phyloP scores from a whole-genome alignment of 2,113 vertebrate species.

The Paramormyrops kingsleyae region DNA sequence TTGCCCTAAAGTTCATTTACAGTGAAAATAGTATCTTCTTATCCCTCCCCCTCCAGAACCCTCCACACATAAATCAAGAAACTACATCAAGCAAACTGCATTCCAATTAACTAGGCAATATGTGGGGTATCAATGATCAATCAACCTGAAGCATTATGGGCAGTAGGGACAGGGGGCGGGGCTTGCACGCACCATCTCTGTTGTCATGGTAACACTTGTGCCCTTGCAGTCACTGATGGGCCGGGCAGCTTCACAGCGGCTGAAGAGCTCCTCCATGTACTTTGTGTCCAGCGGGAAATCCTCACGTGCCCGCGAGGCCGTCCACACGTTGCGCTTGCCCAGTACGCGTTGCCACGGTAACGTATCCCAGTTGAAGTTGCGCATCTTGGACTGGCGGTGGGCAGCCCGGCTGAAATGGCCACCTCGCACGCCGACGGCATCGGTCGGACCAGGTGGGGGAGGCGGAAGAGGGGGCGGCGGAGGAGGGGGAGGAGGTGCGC shows the following conservation, averaged over 20 bases:
- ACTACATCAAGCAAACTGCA: background rate
- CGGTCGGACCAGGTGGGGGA: conserved; percentile 5
- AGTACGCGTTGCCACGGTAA: conserved; percentile 62
- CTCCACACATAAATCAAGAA: background rate
- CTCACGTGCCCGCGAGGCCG: conserved; percentile 42
- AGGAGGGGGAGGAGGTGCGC: background rate
- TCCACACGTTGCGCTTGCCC: conserved; percentile 69
- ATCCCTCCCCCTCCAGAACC: background rate
- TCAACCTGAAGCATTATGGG: background rate
- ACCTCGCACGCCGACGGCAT: background rate
- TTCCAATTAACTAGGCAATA: background rate
- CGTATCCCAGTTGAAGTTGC: conserved; percentile 72
- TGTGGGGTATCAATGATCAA: background rate
- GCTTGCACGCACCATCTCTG: conserved; percentile 40
- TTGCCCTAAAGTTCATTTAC: background rate
- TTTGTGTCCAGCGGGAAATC: conserved; percentile 59
- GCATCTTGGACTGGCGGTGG: conserved; percentile 53
- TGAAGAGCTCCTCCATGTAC: conserved; percentile 71
- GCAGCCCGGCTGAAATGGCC: conserved; percentile 11
- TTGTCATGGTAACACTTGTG: conserved; percentile 18
- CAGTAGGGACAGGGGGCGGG: background rate
- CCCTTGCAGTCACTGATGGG: conserved; percentile 16
- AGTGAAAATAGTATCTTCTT: background rate
- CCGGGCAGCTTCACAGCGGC: conserved; percentile 48
- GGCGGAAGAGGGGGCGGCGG: conserved; percentile 26